Conservation (phyloP, 1,140 invertebrate species). For the Aphaenogaster floridana region DNA sequence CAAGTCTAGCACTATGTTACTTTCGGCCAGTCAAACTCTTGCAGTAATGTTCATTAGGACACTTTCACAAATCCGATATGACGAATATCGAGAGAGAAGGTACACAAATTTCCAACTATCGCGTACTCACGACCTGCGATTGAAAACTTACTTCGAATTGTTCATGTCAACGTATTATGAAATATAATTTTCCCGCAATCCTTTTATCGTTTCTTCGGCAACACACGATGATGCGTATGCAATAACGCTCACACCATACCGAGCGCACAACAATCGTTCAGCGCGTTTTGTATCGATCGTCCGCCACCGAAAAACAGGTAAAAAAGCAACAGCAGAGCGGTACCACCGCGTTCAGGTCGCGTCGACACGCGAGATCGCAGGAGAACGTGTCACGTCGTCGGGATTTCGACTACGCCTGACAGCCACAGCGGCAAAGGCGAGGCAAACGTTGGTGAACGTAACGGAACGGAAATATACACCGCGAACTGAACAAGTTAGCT, state of each 20-base stretch:
- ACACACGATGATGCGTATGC: not conserved
- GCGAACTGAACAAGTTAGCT: slow-evolving; percentile 68
- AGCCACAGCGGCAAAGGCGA: slow-evolving; percentile 39
- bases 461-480: slow-evolving; percentile 83
- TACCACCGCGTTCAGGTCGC: not conserved
- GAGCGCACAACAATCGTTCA: not conserved
- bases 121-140: not conserved
- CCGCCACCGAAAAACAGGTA: not conserved
- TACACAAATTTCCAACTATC: not conserved
- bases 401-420: slow-evolving; percentile 57
- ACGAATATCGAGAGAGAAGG: not conserved
- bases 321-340: not conserved
- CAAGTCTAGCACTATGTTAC: not conserved
- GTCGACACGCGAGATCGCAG: slow-evolving; percentile 5
- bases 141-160: not conserved
- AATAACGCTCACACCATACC: not conserved
- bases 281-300: not conserved
- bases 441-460: slow-evolving; percentile 70
- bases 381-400: slow-evolving; percentile 39
- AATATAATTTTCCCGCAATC: not conserved
- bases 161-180: not conserved
- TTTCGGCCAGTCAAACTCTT: not conserved
- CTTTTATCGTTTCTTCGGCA: too few relatives aligned
- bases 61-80: slow-evolving; percentile 1
- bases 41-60: not conserved